These are phyloP conservation scores for Neomicropteryx cornuta DNA, from an alignment of 1,140 invertebrate species.

Conservation along the genomic window DNA sequence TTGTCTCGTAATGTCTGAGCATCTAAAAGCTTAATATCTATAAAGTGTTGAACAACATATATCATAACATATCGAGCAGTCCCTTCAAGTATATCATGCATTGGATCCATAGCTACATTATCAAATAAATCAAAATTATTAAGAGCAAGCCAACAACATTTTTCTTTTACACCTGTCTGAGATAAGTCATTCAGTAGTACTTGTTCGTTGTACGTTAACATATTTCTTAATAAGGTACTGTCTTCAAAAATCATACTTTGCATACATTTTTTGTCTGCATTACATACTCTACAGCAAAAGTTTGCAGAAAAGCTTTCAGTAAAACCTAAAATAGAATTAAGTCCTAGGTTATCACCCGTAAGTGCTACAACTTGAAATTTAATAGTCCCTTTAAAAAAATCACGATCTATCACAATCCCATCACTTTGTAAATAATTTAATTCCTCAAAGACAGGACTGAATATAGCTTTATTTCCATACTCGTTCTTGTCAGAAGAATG, in stretches of 20 bases:
- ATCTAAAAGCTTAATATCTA: conserved; percentile 1
- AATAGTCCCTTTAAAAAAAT: conserved; percentile 8
- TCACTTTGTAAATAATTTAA: not conserved
- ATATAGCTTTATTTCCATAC: not conserved
- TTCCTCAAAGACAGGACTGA: not conserved
- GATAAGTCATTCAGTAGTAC: not conserved
- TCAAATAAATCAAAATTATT: conserved; percentile 11
- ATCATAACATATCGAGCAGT: conserved; percentile 15
- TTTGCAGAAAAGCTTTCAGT: conserved; percentile 15
- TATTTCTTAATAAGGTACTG: conserved; percentile 3
- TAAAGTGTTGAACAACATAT: conserved; percentile 11
- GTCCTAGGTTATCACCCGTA: conserved; percentile 22
- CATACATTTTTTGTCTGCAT: conserved; percentile 10
- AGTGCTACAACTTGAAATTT: conserved; percentile 18
- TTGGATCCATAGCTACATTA: conserved; percentile 15
- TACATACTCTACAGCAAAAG: conserved; percentile 19
- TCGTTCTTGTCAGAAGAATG: not conserved
- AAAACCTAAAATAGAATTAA: conserved; percentile 21
- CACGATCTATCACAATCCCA: not conserved
- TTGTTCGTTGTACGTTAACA: not conserved
- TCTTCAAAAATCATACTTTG: conserved; percentile 1
- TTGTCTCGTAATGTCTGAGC: not conserved
- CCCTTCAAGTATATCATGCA: conserved; percentile 18
- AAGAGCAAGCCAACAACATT: conserved; percentile 5
- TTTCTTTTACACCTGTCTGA: conserved; percentile 3